A percentile compares a stretch with the other conserved stretches of the same genome.
These are phyloP conservation scores for Paralichthys olivaceus DNA, from an alignment of 2,113 vertebrate genomes.

Conservation along the genomic window DNA sequence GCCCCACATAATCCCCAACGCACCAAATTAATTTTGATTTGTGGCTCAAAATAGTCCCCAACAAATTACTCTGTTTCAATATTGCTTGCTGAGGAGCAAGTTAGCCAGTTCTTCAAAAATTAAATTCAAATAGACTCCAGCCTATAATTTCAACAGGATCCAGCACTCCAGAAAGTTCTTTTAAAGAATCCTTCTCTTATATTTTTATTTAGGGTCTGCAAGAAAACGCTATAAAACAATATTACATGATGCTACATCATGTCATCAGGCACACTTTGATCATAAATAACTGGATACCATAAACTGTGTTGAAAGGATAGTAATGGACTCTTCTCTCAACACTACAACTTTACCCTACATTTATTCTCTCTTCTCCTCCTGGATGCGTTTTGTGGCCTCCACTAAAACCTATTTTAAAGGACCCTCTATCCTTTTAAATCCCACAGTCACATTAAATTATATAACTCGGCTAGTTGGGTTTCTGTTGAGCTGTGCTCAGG, in stretches of 20 bases:
- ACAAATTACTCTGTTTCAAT: no score
- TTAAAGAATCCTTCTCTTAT: neutral
- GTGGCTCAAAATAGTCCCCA: no score
- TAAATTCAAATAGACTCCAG: no score
- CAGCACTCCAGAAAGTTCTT: no score
- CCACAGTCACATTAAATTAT: constrained; percentile 2
- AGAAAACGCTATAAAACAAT: neutral
- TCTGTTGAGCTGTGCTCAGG: neutral
- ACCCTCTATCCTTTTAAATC: neutral
- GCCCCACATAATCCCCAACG: no score
- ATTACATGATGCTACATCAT: neutral
- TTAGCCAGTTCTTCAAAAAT: no score
- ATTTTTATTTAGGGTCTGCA: neutral
- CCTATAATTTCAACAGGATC: no score
- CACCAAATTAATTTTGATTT: no score
- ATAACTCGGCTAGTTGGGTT: neutral
- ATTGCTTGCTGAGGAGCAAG: no score
- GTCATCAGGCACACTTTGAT: neutral
- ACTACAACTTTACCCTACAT: neutral
- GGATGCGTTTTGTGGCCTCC: neutral
- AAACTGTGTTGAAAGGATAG: neutral
- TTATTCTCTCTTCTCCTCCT: neutral
- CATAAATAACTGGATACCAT: neutral
- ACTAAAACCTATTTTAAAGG: neutral
- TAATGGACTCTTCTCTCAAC: neutral